A percentile compares a stretch with the other conserved stretches of the same genome.
Conservation (phyloP, 2,888 invertebrate species). For the Callosobruchus maculatus region DNA sequence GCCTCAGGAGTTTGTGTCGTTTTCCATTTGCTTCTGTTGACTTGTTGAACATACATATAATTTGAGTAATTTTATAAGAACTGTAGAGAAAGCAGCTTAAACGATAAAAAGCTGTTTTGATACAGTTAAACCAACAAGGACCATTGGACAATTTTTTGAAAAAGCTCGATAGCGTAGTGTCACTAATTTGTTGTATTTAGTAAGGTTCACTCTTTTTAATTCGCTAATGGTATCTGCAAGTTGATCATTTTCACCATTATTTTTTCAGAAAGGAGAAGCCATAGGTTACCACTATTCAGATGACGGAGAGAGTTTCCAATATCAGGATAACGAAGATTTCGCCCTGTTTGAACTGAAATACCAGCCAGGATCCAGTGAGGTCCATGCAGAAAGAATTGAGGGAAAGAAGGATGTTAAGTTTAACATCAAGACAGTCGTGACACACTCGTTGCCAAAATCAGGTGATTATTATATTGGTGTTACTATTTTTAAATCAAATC, state of each 20-base stretch:
- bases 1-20: no score
- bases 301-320: slow-evolving; percentile 73
- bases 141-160: no score
- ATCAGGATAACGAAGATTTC: slow-evolving; percentile 17
- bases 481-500: background rate
- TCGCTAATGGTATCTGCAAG: no score
- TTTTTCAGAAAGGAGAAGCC: slow-evolving; percentile 56
- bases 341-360: slow-evolving; percentile 17
- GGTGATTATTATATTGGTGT: background rate
- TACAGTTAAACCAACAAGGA: no score
- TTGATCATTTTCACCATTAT: background rate
- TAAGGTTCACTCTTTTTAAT: no score
- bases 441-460: background rate
- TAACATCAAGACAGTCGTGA: background rate
- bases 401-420: background rate
- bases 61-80: no score
- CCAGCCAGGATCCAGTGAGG: background rate
- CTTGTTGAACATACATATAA: no score
- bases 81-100: no score
- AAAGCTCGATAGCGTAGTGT: no score
- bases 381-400: background rate
- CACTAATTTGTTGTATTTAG: no score
- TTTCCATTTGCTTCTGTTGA: no score
- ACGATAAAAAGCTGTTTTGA: no score
- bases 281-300: slow-evolving; percentile 81